Evolutionary conservation across 1,140 invertebrate genomes (phyloP).

Genomic region (Drosophila repletoides): DNA sequence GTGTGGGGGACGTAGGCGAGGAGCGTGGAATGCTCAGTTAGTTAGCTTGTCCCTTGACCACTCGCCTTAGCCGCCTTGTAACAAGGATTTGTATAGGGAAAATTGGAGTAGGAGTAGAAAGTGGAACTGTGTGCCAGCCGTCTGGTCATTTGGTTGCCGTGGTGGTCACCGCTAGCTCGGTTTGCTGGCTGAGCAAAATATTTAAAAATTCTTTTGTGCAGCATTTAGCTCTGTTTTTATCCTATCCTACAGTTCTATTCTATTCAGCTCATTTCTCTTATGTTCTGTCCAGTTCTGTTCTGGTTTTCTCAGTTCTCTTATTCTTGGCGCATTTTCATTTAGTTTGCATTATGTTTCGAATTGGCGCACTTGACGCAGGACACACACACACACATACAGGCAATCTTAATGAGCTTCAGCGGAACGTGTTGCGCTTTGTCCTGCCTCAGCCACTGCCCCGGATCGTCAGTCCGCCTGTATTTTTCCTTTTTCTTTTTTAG

Average conservation of each 20-base stretch:
- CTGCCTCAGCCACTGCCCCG: neutral
- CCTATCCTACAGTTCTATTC: neutral
- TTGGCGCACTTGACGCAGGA: conserved; percentile 61
- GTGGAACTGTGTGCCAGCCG: neutral
- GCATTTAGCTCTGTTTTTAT: conserved; percentile 13
- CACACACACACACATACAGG: conserved; percentile 23
- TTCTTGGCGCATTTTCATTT: conserved; percentile 72
- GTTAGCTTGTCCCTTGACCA: conserved; percentile 52
- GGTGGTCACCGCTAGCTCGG: conserved; percentile 30
- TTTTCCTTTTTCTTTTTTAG: neutral
- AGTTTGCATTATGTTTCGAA: conserved; percentile 80
- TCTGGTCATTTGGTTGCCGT: conserved; percentile 47
- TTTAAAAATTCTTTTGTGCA: conserved; percentile 77
- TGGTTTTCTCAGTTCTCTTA: no score
- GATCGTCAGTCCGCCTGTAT: neutral
- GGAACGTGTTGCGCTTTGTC: conserved; percentile 57
- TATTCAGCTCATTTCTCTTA: neutral
- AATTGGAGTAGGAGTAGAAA: neutral
- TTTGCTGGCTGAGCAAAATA: conserved; percentile 61
- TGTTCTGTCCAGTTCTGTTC: neutral
- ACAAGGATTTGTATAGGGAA: neutral
- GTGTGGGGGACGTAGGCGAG: neutral
- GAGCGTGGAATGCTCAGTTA: conserved; percentile 52
- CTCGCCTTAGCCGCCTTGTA: no score
- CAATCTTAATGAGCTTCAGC: conserved; percentile 66